Evolutionary conservation across 2,888 invertebrate genomes (phyloP), one percentile per base, ranked within the genome.

Genomic region (Timandra comae): DNA sequence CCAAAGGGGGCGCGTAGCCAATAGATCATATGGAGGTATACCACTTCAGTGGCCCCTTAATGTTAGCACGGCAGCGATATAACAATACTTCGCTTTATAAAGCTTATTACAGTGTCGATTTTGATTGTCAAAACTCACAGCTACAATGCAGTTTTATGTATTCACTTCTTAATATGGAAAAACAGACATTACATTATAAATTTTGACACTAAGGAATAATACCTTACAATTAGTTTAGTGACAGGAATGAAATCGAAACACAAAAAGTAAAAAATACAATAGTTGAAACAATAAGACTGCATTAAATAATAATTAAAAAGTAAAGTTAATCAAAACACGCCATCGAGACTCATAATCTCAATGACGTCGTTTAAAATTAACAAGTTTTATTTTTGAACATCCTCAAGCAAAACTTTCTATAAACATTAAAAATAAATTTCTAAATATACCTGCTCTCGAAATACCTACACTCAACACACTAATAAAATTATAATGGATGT

Each of bases 1-100:
- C 93, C 93, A 90, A 93, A 94, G 91, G 90, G 90, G 79, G 91
- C 92, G 87, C 90, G 93, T 90, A 93, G 93, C 89, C 92, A 93
- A 90, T 93, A 91, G 65, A 86, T 24, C 51, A 54, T 49, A 60
- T 57, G 61, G 77, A 81, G 81, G 80, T 74, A 80, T 74, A 61
- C 67, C 69, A 70, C 44, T 38, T 40, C 44, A 33, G 40, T 35
- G 52, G 87, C 65, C 60, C 60, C 58, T 50, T 51, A 37, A 49
- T 75, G 65, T 76, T 72, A 60, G 82, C 84, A 81, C 81, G 81
- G 63, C 76, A 49, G 67, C 65, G 49, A 55, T 62, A 68, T 75
- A 78, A 78, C 75, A 58, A 69, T 49, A 69, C 81, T 79, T 76
- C 78, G 84, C 84, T 82, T 84, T 56, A 51, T 65, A 61, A 58